A percentile compares a stretch with the other conserved stretches of the same genome.
phyloP scores from a whole-genome alignment of 1,140 invertebrate genomes.

The Linepithema humile region DNA sequence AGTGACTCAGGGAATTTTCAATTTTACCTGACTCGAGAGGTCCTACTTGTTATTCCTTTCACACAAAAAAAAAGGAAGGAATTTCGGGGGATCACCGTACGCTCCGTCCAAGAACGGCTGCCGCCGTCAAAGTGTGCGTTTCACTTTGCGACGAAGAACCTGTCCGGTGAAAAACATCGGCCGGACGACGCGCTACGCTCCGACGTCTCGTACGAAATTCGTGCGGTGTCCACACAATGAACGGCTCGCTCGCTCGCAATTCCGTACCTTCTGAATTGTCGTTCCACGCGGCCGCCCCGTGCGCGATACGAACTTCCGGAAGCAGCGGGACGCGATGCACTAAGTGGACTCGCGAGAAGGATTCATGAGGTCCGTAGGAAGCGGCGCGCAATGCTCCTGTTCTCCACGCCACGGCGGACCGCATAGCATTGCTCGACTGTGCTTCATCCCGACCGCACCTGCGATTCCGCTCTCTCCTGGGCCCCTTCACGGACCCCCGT shows the following conservation, averaged over 20 bases:
- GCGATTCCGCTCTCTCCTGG: conserved; percentile 64
- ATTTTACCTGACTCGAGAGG: neutral
- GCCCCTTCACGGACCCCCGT: conserved; percentile 23
- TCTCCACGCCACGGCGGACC: conserved; percentile 53
- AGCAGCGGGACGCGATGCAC: neutral
- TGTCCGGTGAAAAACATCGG: neutral
- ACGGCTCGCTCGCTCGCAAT: neutral
- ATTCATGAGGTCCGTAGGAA: neutral
- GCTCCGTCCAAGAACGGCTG: neutral
- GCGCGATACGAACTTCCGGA: neutral
- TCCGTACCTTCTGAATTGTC: no score
- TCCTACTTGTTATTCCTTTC: conserved; percentile 24
- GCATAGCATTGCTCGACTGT: conserved; percentile 57
- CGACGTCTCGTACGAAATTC: neutral
- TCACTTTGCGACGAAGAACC: neutral
- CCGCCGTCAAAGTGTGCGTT: neutral
- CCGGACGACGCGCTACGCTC: neutral
- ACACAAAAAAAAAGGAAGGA: neutral
- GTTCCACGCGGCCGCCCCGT: neutral
- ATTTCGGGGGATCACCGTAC: neutral
- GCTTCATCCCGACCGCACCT: conserved; percentile 70
- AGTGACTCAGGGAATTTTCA: neutral
- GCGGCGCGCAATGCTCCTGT: neutral
- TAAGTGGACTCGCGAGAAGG: neutral
- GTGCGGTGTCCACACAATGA: no score